Evolutionary conservation across 1,140 invertebrate genomes (phyloP), one percentile per base, ranked within the genome.

Genomic region (Lamellibrachia luymesi): DNA sequence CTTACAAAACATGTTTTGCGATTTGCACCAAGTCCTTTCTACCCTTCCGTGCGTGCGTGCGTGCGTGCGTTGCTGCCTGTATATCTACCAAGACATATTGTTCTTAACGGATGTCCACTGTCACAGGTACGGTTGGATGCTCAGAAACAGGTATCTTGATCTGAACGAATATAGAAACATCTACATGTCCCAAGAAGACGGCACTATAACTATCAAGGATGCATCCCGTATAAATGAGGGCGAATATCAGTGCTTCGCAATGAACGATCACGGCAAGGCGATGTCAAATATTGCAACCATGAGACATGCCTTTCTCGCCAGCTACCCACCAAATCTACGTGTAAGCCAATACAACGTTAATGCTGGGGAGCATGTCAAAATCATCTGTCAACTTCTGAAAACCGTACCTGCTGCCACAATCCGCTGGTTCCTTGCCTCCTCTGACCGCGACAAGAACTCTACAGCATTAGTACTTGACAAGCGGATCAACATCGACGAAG

Each of bases 191-290:
- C 13, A 80, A 80, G 64, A 80, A 80, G 64, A 80, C 64, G 64
- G 64, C 64, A 80, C 64, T 80, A 22, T 80, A 22, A 80, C 25
- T 6, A 17, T 80, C 64, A 80, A 10, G 2, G 8, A 80, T 17
- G 64, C 64, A 22, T 4, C 13, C 2, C 0, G 25, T 17, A 80
- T 80, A 80, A 80, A 93, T 89, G 89, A 93, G 25, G 93, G 93
- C 56, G 22, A 64, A 7, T 93, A 93, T 91, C 93, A 92, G 27
- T 93, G 93, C 91, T 91, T 93, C 38, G 91, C 93, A 25, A 50
- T 27, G 52, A 93, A 93, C 91, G 91, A 93, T 52, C 93, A 92
- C 17, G 93, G 93, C 52, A 92, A 27, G 2, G 93, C 91, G 13
- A 80, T 92, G 50, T 93, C 93, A 17, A 90, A 92, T 52, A 13